Evolutionary conservation across 2,888 invertebrate species (phyloP).

Genomic region (Idaea dimidiata): DNA sequence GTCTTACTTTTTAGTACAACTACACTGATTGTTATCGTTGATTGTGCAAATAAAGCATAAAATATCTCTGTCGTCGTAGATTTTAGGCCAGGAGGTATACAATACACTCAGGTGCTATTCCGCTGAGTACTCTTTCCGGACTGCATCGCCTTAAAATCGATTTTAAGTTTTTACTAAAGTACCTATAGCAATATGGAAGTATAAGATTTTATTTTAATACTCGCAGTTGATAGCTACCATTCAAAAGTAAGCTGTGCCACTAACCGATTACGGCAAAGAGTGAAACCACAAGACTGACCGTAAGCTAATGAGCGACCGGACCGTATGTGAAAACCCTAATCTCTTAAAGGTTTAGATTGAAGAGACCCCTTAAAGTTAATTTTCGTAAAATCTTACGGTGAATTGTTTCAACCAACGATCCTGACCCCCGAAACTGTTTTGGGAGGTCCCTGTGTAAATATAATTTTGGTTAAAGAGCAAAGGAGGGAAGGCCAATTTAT

Average conservation of each 20-base stretch:
- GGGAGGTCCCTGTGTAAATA: conserved; percentile 20
- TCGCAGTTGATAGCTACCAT: not conserved
- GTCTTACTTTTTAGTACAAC: too few relatives aligned
- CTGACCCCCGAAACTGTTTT: conserved; percentile 33
- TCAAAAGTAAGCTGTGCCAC: not conserved
- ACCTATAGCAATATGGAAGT: too few relatives aligned
- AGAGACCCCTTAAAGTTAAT: conserved; percentile 74
- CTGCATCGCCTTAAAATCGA: too few relatives aligned
- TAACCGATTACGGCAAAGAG: conserved; percentile 24
- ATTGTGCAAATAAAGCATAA: too few relatives aligned
- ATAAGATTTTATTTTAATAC: too few relatives aligned
- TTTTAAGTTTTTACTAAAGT: too few relatives aligned
- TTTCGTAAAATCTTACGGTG: conserved; percentile 75
- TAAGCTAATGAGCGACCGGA: conserved; percentile 38
- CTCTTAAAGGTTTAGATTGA: conserved; percentile 69
- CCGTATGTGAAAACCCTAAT: conserved; percentile 59
- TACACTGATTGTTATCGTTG: too few relatives aligned
- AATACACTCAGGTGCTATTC: too few relatives aligned
- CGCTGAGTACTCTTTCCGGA: too few relatives aligned
- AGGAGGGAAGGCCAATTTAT: conserved; percentile 40
- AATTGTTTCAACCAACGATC: conserved; percentile 43
- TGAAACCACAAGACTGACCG: conserved; percentile 51
- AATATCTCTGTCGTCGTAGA: too few relatives aligned
- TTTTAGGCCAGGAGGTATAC: too few relatives aligned
- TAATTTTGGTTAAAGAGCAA: conserved; percentile 25